These are phyloP conservation scores for Corythornis madagascariensis DNA, from an alignment of 2,113 vertebrate species.

Conservation along the genomic window DNA sequence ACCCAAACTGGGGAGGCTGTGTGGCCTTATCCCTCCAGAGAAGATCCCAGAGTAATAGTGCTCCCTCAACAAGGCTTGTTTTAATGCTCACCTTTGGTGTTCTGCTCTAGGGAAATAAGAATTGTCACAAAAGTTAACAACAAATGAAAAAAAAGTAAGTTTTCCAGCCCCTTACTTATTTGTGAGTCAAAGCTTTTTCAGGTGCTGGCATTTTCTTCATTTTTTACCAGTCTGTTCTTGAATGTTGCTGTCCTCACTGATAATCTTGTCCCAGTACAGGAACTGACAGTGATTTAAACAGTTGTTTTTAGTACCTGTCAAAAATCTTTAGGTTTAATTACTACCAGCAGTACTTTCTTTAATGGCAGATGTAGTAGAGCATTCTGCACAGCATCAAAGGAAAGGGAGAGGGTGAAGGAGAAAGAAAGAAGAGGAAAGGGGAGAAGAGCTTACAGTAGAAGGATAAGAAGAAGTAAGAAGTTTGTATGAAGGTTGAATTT, in stretches of 20 bases:
- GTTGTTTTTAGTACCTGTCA: neutral
- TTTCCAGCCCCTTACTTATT: neutral
- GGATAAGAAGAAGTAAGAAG: neutral
- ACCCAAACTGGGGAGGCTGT: fast-evolving
- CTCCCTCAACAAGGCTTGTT: fast-evolving
- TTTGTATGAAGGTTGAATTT: neutral
- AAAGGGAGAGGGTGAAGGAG: too few relatives aligned
- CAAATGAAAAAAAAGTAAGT: neutral
- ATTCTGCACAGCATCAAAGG: neutral
- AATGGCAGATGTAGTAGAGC: neutral
- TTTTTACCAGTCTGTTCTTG: neutral
- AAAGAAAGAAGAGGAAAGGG: too few relatives aligned
- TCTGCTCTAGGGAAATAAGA: neutral
- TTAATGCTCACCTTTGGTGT: fast-evolving
- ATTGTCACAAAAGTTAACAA: neutral
- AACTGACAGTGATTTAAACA: neutral
- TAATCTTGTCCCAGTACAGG: neutral
- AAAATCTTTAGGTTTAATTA: neutral
- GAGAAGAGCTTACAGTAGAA: neutral
- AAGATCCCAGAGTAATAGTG: neutral
- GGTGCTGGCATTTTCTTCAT: neutral
- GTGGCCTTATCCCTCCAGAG: neutral
- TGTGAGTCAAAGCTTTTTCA: neutral
- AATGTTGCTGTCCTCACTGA: neutral
- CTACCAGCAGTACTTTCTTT: neutral